Evolutionary conservation across 2,113 vertebrate species (phyloP), one percentile per base, ranked within the genome.

Genomic region (Cygnus buccinator): DNA sequence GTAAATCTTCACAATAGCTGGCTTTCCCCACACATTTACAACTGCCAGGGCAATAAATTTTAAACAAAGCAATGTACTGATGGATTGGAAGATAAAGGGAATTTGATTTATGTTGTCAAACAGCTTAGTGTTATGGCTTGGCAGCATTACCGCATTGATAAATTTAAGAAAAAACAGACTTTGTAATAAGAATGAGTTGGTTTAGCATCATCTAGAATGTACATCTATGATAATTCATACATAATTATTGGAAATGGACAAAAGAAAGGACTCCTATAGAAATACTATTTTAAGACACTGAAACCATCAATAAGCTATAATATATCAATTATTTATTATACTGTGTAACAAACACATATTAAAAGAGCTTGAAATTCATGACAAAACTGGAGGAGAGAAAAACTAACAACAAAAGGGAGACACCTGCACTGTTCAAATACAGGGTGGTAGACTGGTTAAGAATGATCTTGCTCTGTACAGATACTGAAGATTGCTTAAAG

Each of bases 91-190:
- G 95, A 96, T 95, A 93, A 89, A 95, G 18, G 28, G 81, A 91
- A 52, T 96, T 89, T 93, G 91, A 96, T 96, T 97, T 97, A 96
- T 96, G 61, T 46, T 93, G 78, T 95, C 87, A 96, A 95, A 95
- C 10, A 14, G 31, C 91, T 93, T 78, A 72, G 37, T 43, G 20
- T 61, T 96, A 92, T 74, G 63, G 44, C 21, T 97, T 94, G 79
- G 58, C 65, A 91, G 88, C 21, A 76, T 37, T 90, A 93, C 44
- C 48, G 70, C 54, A 67, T 88, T 92, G 93, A 95, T 91, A 96
- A 91, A 91, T 90, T 84, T 89, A 66, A 66, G 81, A 85, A 92
- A 91, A 93, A 76, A 71, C 84, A 76, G 63, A 2, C 26, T 78
- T 76, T 83, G 28, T 67, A 88, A 62, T 73, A 93, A 85, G 54